Conservation (phyloP, 2,113 vertebrate genomes). For the Oreochromis spilurus region DNA sequence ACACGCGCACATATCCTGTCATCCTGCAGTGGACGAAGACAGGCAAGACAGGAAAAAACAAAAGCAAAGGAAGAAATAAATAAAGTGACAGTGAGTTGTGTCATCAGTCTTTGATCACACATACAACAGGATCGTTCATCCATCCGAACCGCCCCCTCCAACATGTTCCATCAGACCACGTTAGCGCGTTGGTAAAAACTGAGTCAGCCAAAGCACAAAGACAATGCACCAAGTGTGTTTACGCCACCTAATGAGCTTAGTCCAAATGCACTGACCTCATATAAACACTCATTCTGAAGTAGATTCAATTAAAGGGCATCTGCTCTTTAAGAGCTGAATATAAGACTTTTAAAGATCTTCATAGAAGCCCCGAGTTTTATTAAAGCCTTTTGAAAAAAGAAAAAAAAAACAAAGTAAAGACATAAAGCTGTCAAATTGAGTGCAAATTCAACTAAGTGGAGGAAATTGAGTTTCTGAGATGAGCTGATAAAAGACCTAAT, state of each 20-base stretch:
- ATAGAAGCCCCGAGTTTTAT: background rate
- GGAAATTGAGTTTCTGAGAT: background rate
- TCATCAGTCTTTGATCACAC: constrained; percentile 39
- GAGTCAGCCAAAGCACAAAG: constrained; percentile 6
- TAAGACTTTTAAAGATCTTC: background rate
- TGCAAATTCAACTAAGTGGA: background rate
- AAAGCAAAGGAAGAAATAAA: constrained; percentile 31
- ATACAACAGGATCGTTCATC: constrained; percentile 32
- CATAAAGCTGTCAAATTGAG: background rate
- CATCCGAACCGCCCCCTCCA: background rate
- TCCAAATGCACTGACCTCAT: constrained; percentile 25
- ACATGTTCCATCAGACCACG: background rate
- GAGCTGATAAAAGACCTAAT: background rate
- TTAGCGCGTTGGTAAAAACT: background rate
- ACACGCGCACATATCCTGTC: background rate
- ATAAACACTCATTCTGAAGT: constrained; percentile 25
- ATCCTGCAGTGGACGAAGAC: background rate
- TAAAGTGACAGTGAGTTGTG: constrained; percentile 18
- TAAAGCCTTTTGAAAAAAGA: background rate
- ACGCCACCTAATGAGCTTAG: constrained; percentile 16
- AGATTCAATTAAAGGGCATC: constrained; percentile 3
- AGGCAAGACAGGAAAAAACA: constrained; percentile 24
- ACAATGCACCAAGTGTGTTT: constrained; percentile 6
- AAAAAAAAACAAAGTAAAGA: background rate
- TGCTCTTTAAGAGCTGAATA: background rate